Evolutionary conservation across 2,797 vertebrate species (phyloP), one percentile per base, ranked within the genome.

Genomic region (Lemur catta): DNA sequence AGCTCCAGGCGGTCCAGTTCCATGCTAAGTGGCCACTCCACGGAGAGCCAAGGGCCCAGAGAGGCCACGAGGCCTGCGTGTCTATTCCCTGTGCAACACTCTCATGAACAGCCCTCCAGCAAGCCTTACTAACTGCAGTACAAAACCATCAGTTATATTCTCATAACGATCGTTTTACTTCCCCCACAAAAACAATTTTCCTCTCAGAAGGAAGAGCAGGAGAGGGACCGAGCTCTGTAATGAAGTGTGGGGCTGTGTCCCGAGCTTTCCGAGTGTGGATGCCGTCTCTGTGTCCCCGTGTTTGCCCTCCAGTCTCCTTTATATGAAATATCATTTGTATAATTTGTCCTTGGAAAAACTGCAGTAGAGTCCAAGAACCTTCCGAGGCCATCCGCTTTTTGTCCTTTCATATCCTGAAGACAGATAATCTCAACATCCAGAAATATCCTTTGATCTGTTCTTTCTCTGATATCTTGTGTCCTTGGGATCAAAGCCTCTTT

Each of bases 401-500:
- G 94, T 95, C 97, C 93, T 92, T 93, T 30, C 24, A 48, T 57
- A 38, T 26, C 57, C 88, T 55, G 67, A 86, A 71, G 20, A 63
- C 72, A 46, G 48, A 84, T 72, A 8, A 80, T 48, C 17, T 99
- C 99, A 99, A 96, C 99, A 99, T 11, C 99, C 99, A 0, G 99
- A 99, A 91, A 99, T 96, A 96, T 99, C 99, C 98, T 99, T 99
- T 4, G 98, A 98, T 98, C 99, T 99, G 98, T 98, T 99, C 98
- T 98, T 99, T 7, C 99, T 97, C 87, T 99, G 99, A 97, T 99
- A 99, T 87, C 99, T 99, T 0, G 98, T 99, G 26, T 99, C 99
- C 4, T 84, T 92, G 7, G 99, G 99, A 97, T 99, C 99, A 0
- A 99, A 99, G 0, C 99, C 99, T 86, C 98, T 98, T 78, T 99